Evolutionary conservation across 2,888 invertebrate species (phyloP).

Genomic region (Darwinula stevensoni): DNA sequence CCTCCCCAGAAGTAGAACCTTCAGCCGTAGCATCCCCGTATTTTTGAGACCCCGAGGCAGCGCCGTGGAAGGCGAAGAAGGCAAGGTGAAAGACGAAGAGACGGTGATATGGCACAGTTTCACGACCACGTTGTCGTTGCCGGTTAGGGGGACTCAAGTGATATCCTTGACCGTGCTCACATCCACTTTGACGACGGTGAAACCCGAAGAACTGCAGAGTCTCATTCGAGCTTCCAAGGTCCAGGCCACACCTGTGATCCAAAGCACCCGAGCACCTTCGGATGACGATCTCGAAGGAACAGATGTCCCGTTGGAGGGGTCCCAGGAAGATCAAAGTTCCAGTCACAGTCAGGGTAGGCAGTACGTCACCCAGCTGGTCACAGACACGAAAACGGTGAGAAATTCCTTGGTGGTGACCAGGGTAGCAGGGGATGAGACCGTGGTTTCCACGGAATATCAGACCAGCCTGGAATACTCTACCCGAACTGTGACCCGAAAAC

Average conservation of each 20-base stretch:
- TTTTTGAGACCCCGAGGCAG: too few relatives aligned
- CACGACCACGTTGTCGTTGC: not conserved
- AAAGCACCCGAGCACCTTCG: too few relatives aligned
- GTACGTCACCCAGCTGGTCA: not conserved
- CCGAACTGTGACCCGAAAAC: too few relatives aligned
- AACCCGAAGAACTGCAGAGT: not conserved
- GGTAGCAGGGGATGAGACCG: not conserved
- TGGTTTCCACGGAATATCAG: not conserved
- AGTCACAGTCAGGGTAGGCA: too few relatives aligned
- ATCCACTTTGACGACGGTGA: not conserved
- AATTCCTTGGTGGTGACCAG: not conserved
- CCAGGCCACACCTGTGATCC: not conserved
- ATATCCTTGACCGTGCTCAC: too few relatives aligned
- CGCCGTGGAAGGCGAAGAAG: too few relatives aligned
- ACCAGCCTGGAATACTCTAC: not conserved
- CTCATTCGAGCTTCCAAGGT: not conserved
- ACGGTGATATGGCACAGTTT: not conserved
- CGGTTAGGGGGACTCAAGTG: not conserved
- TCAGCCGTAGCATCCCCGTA: too few relatives aligned
- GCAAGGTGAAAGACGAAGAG: too few relatives aligned
- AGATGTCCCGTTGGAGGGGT: not conserved
- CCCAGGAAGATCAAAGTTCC: too few relatives aligned
- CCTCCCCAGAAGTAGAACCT: too few relatives aligned
- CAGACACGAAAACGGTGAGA: not conserved
- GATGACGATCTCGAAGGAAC: not conserved